Evolutionary conservation across 2,113 vertebrate species (phyloP), one percentile per base, ranked within the genome.

Genomic region (Apteryx mantelli): DNA sequence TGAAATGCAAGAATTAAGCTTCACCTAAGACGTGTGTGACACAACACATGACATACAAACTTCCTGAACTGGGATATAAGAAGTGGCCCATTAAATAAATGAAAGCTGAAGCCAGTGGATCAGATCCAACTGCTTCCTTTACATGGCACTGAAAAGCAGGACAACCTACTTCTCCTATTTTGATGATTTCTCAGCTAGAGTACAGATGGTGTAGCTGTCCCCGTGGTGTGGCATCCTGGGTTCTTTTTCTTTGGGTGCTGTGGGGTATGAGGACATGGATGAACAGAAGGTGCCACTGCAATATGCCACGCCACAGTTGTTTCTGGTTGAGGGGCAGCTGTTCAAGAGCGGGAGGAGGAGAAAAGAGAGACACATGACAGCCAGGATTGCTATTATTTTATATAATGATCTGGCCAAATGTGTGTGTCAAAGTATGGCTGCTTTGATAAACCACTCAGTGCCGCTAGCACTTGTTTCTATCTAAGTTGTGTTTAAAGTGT

Each of bases 231-330:
- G 8, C 17, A 44, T 44, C 30, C 46, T 2, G 4, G 63, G 30
- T 16, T 20, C 22, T 60, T 13, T 60, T 34, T 53, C 19, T 34
- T 17, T 17, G 55, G 22, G 22, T 60, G 34, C 44, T 70, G 42
- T 36, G 63, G 13, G 11, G 4, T 58, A 46, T 64, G 36, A 60
- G 17, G 65, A 53, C 7, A 4, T 38, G 60, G 53, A 65, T 24
- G 75, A 95, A 88, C 75, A 90, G 79, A 94, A 95, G 71, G 71
- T 61, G 22, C 14, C 65, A 22, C 53, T n/a, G 80, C 48, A n/a
- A 4, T 15, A 28, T 78, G 60, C 19, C 7, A 0, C 4, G 7
- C 48, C 73, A 8, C 22, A 53, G 63, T 42, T 74, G 32, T 28
- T 53, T 63, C 38, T 85, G 58, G 38, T 42, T 80, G 90, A 90